These are phyloP conservation scores for Echeneis naucrates DNA, from an alignment of 2,797 vertebrate species.

Conservation along the genomic window DNA sequence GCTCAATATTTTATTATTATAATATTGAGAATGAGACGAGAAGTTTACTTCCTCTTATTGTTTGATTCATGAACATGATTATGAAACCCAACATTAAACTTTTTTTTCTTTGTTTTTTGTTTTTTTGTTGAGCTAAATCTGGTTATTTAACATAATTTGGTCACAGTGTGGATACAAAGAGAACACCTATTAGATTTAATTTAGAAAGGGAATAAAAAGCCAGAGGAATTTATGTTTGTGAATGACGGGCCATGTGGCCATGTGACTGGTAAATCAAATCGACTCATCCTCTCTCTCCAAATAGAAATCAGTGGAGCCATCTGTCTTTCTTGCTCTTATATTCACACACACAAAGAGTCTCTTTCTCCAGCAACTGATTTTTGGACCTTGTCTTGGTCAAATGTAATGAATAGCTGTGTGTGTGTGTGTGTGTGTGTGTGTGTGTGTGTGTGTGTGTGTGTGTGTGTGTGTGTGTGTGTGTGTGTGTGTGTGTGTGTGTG, in stretches of 20 bases:
- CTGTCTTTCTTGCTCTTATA: conserved; percentile 26
- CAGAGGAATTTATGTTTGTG: conserved; percentile 11
- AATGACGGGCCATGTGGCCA: conserved; percentile 17
- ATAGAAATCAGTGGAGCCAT: conserved; percentile 44
- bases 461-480: conserved; percentile 40
- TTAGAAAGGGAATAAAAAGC: neutral
- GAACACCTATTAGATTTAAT: neutral
- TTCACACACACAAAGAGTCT: conserved; percentile 77
- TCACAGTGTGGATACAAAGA: neutral
- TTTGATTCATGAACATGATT: neutral
- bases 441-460: conserved; percentile 42
- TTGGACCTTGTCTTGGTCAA: conserved; percentile 77
- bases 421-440: conserved; percentile 24
- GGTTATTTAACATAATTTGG: neutral
- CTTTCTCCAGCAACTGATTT: conserved; percentile 79
- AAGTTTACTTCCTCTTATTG: neutral
- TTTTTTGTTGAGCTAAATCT: conserved; percentile 10
- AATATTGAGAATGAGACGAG: no score
- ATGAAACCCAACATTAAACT: conserved; percentile 4
- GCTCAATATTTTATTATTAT: no score
- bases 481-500: conserved; percentile 40
- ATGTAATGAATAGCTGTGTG: conserved; percentile 74
- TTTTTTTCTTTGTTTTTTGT: no score
- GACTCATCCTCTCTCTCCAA: conserved; percentile 35
- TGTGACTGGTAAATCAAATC: conserved; percentile 43